Percentiles rank a stretch among this genome's conserved stretches.
Conservation (phyloP, 2,797 vertebrate species). For the Acipenser ruthenus region DNA sequence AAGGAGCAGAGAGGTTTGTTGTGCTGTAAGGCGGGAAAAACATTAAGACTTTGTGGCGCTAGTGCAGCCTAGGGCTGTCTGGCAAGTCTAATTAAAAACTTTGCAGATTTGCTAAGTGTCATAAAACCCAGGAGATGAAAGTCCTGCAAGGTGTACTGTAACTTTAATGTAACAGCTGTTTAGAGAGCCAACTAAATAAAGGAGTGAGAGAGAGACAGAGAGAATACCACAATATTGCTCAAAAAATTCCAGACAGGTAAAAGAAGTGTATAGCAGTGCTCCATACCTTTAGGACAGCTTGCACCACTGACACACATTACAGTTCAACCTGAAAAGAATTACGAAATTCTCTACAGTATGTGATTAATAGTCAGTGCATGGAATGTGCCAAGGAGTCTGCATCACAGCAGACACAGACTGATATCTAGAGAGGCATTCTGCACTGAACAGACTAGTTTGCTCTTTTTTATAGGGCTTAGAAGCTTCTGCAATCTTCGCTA, state of each 20-base stretch:
- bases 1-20: slow-evolving; percentile 97
- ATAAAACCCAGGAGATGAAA: slow-evolving; percentile 94
- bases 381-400: slow-evolving; percentile 12
- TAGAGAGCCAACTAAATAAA: slow-evolving; percentile 45
- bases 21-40: slow-evolving; percentile 71
- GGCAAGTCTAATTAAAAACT: slow-evolving; percentile 95
- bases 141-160: slow-evolving; percentile 75
- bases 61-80: slow-evolving; percentile 92
- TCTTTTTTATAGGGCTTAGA: too few relatives aligned
- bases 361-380: slow-evolving; percentile 9
- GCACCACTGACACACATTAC: slow-evolving; percentile 13
- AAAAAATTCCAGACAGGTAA: slow-evolving; percentile 60
- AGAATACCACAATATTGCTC: slow-evolving; percentile 24
- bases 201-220: neutral
- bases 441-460: neutral
- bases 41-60: slow-evolving; percentile 85
- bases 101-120: slow-evolving; percentile 87
- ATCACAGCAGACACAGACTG: slow-evolving; percentile 34
- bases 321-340: slow-evolving; percentile 23
- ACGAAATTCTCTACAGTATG: slow-evolving; percentile 17
- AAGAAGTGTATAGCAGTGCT: slow-evolving; percentile 19
- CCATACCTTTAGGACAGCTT: slow-evolving; percentile 10
- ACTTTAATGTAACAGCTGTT: slow-evolving; percentile 80
- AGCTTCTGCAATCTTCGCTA: too few relatives aligned
- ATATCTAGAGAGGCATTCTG: slow-evolving; percentile 37